Conservation (phyloP, 2,888 invertebrate genomes). For the Rhingia rostrata region DNA sequence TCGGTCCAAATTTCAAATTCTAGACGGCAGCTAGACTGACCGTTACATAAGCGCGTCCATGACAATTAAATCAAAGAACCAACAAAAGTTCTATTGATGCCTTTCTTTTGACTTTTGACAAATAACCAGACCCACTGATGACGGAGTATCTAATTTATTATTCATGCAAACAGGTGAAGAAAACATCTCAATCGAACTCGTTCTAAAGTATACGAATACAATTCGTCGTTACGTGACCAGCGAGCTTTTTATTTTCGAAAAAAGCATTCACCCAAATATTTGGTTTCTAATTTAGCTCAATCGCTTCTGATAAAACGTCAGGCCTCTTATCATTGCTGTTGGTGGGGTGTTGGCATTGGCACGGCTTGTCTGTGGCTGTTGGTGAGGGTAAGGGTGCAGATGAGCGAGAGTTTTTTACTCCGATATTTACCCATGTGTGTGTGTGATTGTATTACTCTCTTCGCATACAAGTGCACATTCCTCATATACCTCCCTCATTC, state of each 20-base stretch:
- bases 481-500: not conserved
- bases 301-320: conserved; percentile 56
- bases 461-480: conserved; percentile 10
- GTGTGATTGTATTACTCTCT: conserved; percentile 30
- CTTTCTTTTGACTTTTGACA: too few relatives aligned
- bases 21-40: conserved; percentile 10
- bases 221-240: conserved; percentile 51
- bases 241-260: conserved; percentile 48
- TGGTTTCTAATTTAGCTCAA: conserved; percentile 46
- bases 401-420: too few relatives aligned
- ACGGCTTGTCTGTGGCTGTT: not conserved
- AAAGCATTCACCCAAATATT: conserved; percentile 50
- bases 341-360: conserved; percentile 15
- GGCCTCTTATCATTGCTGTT: conserved; percentile 49
- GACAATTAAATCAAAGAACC: not conserved
- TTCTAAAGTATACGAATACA: conserved; percentile 9
- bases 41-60: conserved; percentile 19
- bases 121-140: conserved; percentile 3
- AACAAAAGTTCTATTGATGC: conserved; percentile 2
- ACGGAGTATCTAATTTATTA: conserved; percentile 28
- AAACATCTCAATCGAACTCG: conserved; percentile 34
- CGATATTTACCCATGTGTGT: conserved; percentile 1
- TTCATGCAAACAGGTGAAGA: conserved; percentile 37
- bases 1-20: not conserved
- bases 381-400: not conserved